Conservation (phyloP, 2,797 vertebrate species). For the Potorous gilbertii region DNA sequence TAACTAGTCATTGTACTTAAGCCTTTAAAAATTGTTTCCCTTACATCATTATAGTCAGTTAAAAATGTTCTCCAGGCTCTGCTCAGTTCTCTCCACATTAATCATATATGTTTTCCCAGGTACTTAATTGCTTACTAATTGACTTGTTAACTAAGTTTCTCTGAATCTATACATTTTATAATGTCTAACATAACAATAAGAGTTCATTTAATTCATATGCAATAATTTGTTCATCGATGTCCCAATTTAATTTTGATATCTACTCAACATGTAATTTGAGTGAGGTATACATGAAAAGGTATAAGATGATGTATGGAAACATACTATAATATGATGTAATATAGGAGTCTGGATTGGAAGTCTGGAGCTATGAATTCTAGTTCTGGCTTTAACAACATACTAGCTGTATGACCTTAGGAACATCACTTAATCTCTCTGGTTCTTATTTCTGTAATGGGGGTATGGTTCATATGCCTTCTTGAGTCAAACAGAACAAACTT, state of each 20-base stretch:
- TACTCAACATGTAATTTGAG: neutral
- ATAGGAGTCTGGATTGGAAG: neutral
- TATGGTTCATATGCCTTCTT: no score
- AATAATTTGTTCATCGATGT: neutral
- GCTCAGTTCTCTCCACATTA: neutral
- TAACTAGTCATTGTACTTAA: no score
- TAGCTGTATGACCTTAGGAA: neutral
- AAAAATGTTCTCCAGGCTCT: neutral
- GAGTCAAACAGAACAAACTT: neutral
- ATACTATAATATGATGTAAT: neutral
- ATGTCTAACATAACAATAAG: neutral
- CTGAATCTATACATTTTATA: neutral
- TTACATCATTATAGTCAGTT: neutral
- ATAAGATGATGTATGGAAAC: neutral
- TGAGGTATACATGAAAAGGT: neutral
- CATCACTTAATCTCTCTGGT: neutral
- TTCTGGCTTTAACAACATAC: neutral
- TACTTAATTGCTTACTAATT: neutral
- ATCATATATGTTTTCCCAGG: neutral
- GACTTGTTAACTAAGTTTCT: neutral
- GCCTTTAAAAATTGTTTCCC: no score
- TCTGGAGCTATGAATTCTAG: neutral
- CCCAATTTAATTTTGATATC: neutral
- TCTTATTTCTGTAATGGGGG: neutral
- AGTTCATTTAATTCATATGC: neutral